Conservation (phyloP, 2,888 invertebrate species). For the Andrena bucephala region DNA sequence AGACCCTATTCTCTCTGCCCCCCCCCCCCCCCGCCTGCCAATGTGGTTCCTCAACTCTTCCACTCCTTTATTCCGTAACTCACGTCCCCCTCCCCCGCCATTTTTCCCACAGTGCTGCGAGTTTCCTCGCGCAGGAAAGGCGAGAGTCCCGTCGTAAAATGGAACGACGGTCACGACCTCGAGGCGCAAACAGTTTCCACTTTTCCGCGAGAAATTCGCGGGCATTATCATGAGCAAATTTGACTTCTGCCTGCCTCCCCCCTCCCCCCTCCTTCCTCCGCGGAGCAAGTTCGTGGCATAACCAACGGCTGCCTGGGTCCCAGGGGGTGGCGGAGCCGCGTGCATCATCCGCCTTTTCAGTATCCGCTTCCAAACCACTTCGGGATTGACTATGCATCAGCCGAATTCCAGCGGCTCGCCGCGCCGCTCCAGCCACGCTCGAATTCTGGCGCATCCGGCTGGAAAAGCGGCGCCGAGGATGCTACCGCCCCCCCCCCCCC, state of each 20-base stretch:
- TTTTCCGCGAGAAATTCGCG: constrained; percentile 69
- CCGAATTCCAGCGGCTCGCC: constrained; percentile 67
- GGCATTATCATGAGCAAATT: constrained; percentile 83
- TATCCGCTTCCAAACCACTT: constrained; percentile 65
- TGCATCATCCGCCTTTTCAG: constrained; percentile 52
- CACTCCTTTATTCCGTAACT: background rate
- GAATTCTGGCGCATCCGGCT: constrained; percentile 61
- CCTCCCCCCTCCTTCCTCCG: constrained; percentile 25
- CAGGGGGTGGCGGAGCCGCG: constrained; percentile 48
- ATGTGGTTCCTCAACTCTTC: background rate
- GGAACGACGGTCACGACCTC: constrained; percentile 27
- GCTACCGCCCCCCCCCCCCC: background rate
- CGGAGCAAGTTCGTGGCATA: constrained; percentile 45
- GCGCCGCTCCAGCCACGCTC: constrained; percentile 19
- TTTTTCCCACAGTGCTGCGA: constrained; percentile 8
- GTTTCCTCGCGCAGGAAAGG: constrained; percentile 22
- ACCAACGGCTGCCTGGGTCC: constrained; percentile 50
- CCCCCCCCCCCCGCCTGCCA: background rate
- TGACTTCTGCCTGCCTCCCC: constrained; percentile 71
- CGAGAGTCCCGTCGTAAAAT: constrained; percentile 30
- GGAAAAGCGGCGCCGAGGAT: constrained; percentile 33
- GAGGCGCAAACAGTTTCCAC: constrained; percentile 72
- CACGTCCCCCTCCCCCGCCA: background rate
- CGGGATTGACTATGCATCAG: constrained; percentile 80
- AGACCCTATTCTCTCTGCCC: background rate